Conservation (phyloP, 37 sponge, comb jelly and placozoan genomes). For the Theonella swinhoei region DNA sequence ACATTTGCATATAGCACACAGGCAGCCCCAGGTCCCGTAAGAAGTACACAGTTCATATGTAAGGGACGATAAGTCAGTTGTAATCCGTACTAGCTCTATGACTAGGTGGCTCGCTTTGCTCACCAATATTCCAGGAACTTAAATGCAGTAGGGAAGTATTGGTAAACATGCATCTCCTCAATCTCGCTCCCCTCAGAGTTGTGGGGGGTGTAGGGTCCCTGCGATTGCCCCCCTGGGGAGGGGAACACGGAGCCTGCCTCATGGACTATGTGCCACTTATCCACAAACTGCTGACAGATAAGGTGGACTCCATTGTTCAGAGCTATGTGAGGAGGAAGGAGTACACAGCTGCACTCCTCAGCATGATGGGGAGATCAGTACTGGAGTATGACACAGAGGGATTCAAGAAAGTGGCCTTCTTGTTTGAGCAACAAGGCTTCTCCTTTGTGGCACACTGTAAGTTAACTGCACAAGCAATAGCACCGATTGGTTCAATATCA, state of each 20-base stretch:
- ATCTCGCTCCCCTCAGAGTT: background rate
- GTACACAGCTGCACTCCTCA: slow-evolving; percentile 59
- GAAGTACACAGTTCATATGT: too few relatives aligned
- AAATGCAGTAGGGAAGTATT: too few relatives aligned
- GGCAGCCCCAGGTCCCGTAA: too few relatives aligned
- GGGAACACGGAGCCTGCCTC: slow-evolving; percentile 51
- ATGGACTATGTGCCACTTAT: slow-evolving; percentile 83
- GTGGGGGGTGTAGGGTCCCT: slow-evolving; percentile 8
- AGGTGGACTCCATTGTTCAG: slow-evolving; percentile 43
- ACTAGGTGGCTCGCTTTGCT: too few relatives aligned
- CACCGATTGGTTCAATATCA: too few relatives aligned
- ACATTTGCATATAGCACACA: background rate
- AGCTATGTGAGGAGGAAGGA: slow-evolving; percentile 70
- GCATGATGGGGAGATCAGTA: slow-evolving; percentile 58
- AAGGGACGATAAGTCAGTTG: too few relatives aligned
- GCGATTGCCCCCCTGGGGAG: slow-evolving; percentile 67
- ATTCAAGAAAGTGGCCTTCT: slow-evolving; percentile 63
- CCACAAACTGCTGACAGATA: slow-evolving; percentile 53
- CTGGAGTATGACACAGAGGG: slow-evolving; percentile 85
- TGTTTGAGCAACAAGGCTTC: slow-evolving; percentile 77
- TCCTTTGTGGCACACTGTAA: slow-evolving; percentile 56
- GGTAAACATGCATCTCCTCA: too few relatives aligned
- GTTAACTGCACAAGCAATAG: background rate
- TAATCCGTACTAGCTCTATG: too few relatives aligned
- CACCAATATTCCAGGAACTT: too few relatives aligned